phyloP scores from a whole-genome alignment of 2,888 invertebrate genomes.

The Arge pagana region DNA sequence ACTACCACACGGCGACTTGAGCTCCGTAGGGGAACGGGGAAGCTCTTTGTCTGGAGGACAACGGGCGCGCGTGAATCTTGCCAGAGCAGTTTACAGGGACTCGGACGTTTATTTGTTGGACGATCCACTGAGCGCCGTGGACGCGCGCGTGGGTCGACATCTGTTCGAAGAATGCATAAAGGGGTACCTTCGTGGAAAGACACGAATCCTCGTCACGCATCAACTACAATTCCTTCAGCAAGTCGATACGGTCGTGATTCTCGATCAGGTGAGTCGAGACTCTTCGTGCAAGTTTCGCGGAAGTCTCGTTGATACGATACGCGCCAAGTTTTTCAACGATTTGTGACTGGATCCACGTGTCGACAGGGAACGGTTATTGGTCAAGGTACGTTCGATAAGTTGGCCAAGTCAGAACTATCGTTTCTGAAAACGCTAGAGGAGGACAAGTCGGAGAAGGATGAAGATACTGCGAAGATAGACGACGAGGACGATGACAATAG shows the following conservation, averaged over 20 bases:
- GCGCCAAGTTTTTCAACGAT: no score
- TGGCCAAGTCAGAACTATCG: slow-evolving; percentile 43
- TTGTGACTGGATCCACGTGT: neutral
- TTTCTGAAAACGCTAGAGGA: slow-evolving; percentile 29
- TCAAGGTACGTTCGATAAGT: slow-evolving; percentile 50
- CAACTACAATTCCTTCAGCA: slow-evolving; percentile 69
- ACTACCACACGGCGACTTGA: slow-evolving; percentile 77
- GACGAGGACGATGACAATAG: no score
- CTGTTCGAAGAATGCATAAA: slow-evolving; percentile 76
- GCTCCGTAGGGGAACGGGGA: slow-evolving; percentile 82
- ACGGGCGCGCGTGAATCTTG: slow-evolving; percentile 79
- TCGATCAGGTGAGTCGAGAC: slow-evolving; percentile 51
- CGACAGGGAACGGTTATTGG: slow-evolving; percentile 43
- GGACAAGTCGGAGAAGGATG: slow-evolving; percentile 10
- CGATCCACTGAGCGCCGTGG: slow-evolving; percentile 83
- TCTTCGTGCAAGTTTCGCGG: neutral
- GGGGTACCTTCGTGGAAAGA: slow-evolving; percentile 63
- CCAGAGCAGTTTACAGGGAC: slow-evolving; percentile 75
- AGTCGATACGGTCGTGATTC: slow-evolving; percentile 54
- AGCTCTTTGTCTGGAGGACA: slow-evolving; percentile 83
- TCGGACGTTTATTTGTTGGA: slow-evolving; percentile 82
- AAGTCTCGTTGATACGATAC: slow-evolving; percentile 4
- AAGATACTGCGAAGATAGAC: no score
- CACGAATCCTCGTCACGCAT: slow-evolving; percentile 70
- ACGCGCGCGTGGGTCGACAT: slow-evolving; percentile 75